A percentile compares a stretch with the other conserved stretches of the same genome.
phyloP scores from a whole-genome alignment of 2,888 invertebrate genomes.

The Drosophila barbarae region DNA sequence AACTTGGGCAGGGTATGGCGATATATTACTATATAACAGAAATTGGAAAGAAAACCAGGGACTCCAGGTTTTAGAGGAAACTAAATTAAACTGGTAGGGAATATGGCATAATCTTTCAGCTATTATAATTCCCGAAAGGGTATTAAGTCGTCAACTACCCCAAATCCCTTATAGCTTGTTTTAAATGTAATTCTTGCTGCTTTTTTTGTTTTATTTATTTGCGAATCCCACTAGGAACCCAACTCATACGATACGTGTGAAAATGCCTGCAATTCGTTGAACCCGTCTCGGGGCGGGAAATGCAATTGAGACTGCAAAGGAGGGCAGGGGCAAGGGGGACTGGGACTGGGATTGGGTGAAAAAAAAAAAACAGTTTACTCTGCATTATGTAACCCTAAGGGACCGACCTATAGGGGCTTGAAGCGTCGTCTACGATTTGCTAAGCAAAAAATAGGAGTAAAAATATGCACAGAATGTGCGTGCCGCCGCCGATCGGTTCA shows the following conservation, averaged over 20 bases:
- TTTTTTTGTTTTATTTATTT: neutral
- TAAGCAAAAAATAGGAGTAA: conserved; percentile 21
- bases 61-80: neutral
- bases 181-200: conserved; percentile 7
- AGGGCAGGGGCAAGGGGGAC: neutral
- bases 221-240: conserved; percentile 5
- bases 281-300: conserved; percentile 42
- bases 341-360: too few relatives aligned
- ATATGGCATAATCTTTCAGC: neutral
- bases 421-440: conserved; percentile 1
- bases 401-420: neutral
- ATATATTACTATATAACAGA: too few relatives aligned
- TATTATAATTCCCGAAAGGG: neutral
- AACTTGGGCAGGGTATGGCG: neutral
- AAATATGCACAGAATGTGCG: conserved; percentile 64
- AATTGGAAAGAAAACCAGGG: too few relatives aligned
- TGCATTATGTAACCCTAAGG: conserved; percentile 50
- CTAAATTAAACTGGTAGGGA: too few relatives aligned
- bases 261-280: conserved; percentile 65
- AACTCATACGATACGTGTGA: conserved; percentile 52
- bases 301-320: conserved; percentile 15
- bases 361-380: conserved; percentile 22
- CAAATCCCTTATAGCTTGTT: neutral
- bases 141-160: neutral
- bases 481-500: conserved; percentile 30